phyloP scores from a whole-genome alignment of 2,888 invertebrate genomes.

The Tachina grossa region DNA sequence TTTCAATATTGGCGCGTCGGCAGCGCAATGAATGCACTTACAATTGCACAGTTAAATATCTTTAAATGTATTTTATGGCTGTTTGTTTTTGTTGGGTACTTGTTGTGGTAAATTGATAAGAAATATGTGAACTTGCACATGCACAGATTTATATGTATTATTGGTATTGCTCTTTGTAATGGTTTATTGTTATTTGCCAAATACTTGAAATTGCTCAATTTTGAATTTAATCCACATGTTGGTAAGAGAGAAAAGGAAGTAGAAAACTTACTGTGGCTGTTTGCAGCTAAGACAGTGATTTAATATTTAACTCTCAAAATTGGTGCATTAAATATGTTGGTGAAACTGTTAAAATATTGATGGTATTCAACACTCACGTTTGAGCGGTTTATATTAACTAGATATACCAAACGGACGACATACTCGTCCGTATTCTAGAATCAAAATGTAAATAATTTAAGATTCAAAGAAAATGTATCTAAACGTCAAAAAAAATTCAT shows the following conservation, averaged over 20 bases:
- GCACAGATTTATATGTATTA: slow-evolving; percentile 16
- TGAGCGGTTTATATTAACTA: neutral
- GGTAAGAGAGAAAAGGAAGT: neutral
- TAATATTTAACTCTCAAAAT: neutral
- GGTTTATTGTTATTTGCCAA: slow-evolving; percentile 68
- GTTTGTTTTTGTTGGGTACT: slow-evolving; percentile 48
- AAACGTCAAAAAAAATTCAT: too few relatives aligned
- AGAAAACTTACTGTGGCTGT: slow-evolving; percentile 17
- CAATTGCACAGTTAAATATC: neutral
- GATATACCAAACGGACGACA: too few relatives aligned
- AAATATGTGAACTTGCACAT: slow-evolving; percentile 43
- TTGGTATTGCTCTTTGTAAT: slow-evolving; percentile 59
- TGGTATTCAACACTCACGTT: neutral
- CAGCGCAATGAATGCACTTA: neutral
- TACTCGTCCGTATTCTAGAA: too few relatives aligned
- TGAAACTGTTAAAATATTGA: neutral
- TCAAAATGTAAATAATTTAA: too few relatives aligned
- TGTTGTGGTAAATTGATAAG: slow-evolving; percentile 70
- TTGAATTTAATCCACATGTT: slow-evolving; percentile 51
- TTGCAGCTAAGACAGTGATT: slow-evolving; percentile 1
- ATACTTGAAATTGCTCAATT: slow-evolving; percentile 64
- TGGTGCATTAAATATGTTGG: slow-evolving; percentile 3
- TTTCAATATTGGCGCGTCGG: slow-evolving; percentile 60
- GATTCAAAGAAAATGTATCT: too few relatives aligned
- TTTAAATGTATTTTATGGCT: slow-evolving; percentile 39